phyloP scores from a whole-genome alignment of 2,113 vertebrate genomes.

The Vicugna pacos region DNA sequence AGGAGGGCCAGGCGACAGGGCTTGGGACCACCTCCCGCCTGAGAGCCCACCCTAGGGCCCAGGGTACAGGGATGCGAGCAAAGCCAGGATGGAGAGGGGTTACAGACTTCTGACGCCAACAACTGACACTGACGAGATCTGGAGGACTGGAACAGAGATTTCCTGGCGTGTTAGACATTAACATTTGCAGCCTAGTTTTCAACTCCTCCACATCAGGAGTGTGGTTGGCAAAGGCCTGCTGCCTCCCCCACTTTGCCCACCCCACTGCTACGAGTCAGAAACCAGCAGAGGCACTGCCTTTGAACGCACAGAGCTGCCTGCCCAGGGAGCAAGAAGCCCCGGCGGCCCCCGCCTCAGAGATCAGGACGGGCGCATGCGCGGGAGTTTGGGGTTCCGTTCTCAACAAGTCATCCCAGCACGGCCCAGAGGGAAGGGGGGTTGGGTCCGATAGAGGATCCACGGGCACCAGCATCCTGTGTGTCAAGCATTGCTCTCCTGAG shows the following conservation, averaged over 20 bases:
- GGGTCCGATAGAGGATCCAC: accelerated
- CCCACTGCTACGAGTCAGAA: background rate
- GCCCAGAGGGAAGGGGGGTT: background rate
- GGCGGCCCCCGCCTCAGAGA: background rate
- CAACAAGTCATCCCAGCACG: accelerated
- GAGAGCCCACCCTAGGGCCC: background rate
- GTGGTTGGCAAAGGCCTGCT: background rate
- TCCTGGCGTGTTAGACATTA: background rate
- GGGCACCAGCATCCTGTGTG: background rate
- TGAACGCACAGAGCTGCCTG: background rate
- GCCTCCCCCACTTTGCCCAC: background rate
- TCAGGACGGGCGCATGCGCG: no score
- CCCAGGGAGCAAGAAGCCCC: background rate
- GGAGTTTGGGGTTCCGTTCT: background rate
- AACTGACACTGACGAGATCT: background rate
- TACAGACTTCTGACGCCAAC: background rate
- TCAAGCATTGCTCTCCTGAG: no score
- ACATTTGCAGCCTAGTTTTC: background rate
- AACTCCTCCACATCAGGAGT: background rate
- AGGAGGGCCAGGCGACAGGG: background rate
- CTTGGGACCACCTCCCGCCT: background rate
- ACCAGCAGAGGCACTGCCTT: background rate
- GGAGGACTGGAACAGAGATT: background rate
- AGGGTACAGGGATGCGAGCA: background rate
- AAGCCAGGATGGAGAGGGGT: background rate